phyloP scores from a whole-genome alignment of 2,113 vertebrate genomes.

The Phylloscopus trochiloides region DNA sequence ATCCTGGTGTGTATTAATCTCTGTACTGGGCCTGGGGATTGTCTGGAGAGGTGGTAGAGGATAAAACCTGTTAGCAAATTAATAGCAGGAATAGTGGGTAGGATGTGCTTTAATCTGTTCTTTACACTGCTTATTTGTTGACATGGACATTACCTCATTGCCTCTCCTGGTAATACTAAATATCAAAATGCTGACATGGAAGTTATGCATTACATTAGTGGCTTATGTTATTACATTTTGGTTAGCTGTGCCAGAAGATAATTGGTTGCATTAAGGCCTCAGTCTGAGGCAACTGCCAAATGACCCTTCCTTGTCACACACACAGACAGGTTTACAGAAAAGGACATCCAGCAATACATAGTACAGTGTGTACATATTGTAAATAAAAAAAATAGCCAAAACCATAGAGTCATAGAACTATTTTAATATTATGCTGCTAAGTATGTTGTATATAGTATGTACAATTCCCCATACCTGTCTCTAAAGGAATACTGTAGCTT shows the following conservation, averaged over 20 bases:
- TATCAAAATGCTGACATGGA: neutral
- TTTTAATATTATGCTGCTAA: neutral
- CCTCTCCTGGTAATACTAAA: neutral
- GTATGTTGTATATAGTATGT: neutral
- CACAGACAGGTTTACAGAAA: neutral
- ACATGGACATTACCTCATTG: neutral
- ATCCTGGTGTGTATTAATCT: neutral
- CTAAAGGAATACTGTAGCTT: conserved; percentile 83
- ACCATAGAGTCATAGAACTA: neutral
- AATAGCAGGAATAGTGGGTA: neutral
- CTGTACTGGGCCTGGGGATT: neutral
- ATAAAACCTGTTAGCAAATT: neutral
- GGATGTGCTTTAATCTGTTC: neutral
- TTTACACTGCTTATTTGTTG: neutral
- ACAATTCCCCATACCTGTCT: conserved; percentile 79
- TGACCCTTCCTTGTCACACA: neutral
- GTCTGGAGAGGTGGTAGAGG: neutral
- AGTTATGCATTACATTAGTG: neutral
- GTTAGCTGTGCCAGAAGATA: neutral
- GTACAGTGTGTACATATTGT: neutral
- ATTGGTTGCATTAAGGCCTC: neutral
- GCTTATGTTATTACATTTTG: neutral
- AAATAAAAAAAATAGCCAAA: neutral
- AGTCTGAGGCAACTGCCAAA: neutral
- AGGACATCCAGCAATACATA: neutral